Evolutionary conservation across 30 jellyfish, hydroid and myxozoan species (phyloP).

Genomic region (Hydractinia echinata): DNA sequence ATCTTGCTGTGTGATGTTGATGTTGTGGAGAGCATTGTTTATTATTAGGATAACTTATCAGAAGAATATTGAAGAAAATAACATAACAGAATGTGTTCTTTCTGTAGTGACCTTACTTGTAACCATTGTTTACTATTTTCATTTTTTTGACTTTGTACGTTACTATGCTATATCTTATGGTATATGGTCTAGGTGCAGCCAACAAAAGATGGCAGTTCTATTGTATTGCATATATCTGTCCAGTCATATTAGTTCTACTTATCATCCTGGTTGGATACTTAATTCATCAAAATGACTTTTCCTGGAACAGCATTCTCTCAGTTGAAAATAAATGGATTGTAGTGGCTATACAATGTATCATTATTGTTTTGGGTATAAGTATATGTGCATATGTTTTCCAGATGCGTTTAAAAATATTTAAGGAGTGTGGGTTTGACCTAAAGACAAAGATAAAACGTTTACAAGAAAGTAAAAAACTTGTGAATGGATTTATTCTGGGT

Average conservation of each 20-base stretch:
- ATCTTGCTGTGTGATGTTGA: not conserved
- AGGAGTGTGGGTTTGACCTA: not conserved
- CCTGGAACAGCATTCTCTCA: too few species aligned
- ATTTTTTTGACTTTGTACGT: not conserved
- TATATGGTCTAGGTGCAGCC: not conserved
- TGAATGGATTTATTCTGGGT: not conserved
- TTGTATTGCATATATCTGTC: not conserved
- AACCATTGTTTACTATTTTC: not conserved
- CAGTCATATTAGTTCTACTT: not conserved
- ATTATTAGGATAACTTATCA: not conserved
- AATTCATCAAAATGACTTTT: too few species aligned
- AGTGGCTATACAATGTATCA: not conserved
- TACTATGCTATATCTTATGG: not conserved
- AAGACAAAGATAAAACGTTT: not conserved
- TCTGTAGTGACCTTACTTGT: not conserved
- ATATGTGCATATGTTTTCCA: not conserved
- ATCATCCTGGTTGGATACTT: conserved; percentile 4
- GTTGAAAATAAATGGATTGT: not conserved
- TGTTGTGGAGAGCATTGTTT: not conserved
- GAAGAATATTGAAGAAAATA: not conserved
- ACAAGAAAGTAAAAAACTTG: not conserved
- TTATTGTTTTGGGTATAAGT: not conserved
- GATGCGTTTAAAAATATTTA: not conserved
- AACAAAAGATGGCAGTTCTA: not conserved
- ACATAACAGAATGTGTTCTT: not conserved